These are phyloP conservation scores for Podotricha telesiphe DNA, from an alignment of 2,888 invertebrate species.

Conservation along the genomic window DNA sequence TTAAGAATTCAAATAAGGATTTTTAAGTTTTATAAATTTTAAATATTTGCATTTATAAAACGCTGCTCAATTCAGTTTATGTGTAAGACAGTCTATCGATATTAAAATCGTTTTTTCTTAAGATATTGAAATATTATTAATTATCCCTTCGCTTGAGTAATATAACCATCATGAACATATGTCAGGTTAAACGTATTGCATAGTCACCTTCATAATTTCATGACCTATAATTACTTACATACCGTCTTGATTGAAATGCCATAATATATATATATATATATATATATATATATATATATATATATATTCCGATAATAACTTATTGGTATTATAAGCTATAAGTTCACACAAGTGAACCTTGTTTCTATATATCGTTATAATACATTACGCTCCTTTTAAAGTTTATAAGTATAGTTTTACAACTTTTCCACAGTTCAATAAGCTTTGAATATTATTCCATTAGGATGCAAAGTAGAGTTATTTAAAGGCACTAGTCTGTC, in stretches of 20 bases:
- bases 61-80: background rate
- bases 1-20: background rate
- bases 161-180: conserved; percentile 45
- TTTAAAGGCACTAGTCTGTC: background rate
- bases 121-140: too few species aligned
- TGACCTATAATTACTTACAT: conserved; percentile 35
- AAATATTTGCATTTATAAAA: background rate
- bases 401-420: background rate
- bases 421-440: background rate
- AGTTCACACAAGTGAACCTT: too few species aligned
- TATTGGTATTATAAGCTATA: too few species aligned
- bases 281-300: too few species aligned
- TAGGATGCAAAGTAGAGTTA: background rate
- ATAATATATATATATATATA: background rate
- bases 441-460: background rate
- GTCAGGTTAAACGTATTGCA: conserved; percentile 33
- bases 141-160: conserved; percentile 46
- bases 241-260: background rate
- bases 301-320: too few species aligned
- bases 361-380: too few species aligned
- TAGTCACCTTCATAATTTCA: conserved; percentile 36
- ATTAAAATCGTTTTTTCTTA: conserved; percentile 27
- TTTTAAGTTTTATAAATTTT: too few species aligned
- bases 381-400: too few species aligned
- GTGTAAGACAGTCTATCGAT: conserved; percentile 9